Evolutionary conservation across 2,888 invertebrate genomes (phyloP).

Genomic region (Reticulitermes lucifugus): DNA sequence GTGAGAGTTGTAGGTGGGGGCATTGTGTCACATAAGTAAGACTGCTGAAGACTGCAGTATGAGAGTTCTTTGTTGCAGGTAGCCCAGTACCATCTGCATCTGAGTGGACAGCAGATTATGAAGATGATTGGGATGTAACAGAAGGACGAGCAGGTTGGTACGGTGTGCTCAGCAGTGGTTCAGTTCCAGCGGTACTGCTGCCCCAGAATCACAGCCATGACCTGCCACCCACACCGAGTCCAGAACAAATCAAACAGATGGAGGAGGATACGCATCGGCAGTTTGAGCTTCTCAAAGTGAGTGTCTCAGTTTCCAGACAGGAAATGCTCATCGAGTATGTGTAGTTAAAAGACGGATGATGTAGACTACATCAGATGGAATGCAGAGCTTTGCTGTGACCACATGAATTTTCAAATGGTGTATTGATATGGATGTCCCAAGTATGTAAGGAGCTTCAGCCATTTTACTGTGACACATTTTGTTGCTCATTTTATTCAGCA

Average conservation of each 20-base stretch:
- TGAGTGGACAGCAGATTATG: conserved; percentile 28
- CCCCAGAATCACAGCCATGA: conserved; percentile 67
- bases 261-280: conserved; percentile 57
- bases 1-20: no score
- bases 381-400: no score
- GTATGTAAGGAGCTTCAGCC: no score
- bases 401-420: no score
- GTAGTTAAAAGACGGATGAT: not conserved
- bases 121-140: conserved; percentile 46
- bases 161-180: conserved; percentile 7
- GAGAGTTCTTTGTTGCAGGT: not conserved
- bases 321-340: not conserved
- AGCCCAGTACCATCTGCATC: conserved; percentile 1
- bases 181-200: conserved; percentile 57
- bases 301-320: not conserved
- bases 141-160: conserved; percentile 32
- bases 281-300: conserved; percentile 57
- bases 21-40: no score
- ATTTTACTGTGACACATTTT: no score
- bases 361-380: no score
- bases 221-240: conserved; percentile 52
- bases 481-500: no score
- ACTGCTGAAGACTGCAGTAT: no score
- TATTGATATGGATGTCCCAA: no score
- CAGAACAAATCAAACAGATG: conserved; percentile 49